These are phyloP conservation scores for Euproctis similis DNA, from an alignment of 2,888 invertebrate genomes.

Conservation along the genomic window DNA sequence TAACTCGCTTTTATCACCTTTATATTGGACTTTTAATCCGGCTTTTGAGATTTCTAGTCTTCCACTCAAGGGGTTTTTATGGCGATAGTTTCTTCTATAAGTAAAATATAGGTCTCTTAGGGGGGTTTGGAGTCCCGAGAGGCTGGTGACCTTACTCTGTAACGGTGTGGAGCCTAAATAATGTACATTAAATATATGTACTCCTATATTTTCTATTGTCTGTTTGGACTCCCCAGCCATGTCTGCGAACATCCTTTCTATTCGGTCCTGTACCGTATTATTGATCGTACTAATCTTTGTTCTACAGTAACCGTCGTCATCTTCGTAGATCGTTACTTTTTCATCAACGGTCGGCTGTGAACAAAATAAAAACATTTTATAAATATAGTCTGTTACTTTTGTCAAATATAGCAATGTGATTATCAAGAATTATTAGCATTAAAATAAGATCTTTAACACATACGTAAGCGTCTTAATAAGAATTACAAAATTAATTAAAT, in stretches of 20 bases:
- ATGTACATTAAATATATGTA: slow-evolving; percentile 82
- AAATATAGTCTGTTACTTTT: too few species aligned
- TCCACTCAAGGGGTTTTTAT: slow-evolving; percentile 74
- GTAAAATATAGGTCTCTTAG: slow-evolving; percentile 83
- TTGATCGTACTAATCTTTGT: slow-evolving; percentile 54
- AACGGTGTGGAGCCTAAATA: slow-evolving; percentile 89
- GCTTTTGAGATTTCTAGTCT: slow-evolving; percentile 79
- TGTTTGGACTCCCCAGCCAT: slow-evolving; percentile 76
- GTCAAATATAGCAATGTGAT: too few species aligned
- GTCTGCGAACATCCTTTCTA: slow-evolving; percentile 89
- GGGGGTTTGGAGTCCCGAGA: slow-evolving; percentile 88
- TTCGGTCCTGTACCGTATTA: slow-evolving; percentile 89
- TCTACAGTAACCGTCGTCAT: slow-evolving; percentile 59
- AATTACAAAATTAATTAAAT: too few species aligned
- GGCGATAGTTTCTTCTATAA: slow-evolving; percentile 72
- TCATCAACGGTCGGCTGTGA: slow-evolving; percentile 48
- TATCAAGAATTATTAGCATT: too few species aligned
- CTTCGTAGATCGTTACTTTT: slow-evolving; percentile 53
- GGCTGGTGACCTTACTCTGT: slow-evolving; percentile 85
- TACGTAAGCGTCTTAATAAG: too few species aligned
- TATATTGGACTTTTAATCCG: slow-evolving; percentile 84
- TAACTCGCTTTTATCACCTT: slow-evolving; percentile 77
- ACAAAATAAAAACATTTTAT: too few species aligned
- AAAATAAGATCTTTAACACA: too few species aligned
- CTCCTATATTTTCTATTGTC: slow-evolving; percentile 70